Evolutionary conservation across 2,888 invertebrate species (phyloP), one percentile per base, ranked within the genome.

Genomic region (Tupiocoris notatus): DNA sequence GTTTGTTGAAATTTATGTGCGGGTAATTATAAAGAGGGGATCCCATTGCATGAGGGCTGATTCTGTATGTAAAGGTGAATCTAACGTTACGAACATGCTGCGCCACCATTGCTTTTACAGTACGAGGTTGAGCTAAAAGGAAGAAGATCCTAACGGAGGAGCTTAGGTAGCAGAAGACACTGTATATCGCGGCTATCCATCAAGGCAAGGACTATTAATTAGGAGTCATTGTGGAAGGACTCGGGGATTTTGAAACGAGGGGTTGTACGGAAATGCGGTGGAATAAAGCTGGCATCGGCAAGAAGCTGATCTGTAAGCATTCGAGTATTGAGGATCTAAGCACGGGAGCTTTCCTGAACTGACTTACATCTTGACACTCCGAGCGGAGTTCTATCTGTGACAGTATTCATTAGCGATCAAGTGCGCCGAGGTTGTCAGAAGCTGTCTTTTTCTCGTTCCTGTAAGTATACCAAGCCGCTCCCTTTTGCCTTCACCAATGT

Each of bases 161-260:
- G 70, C 58, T 58, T 24, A 25, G 70, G 58, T 70, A 59, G 70
- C 70, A 70, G 59, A 70, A 59, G 70, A 70, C 70, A 70, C 61
- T 17, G 70, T 70, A 70, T 39, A 70, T 70, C 70, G 57, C 9
- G 61, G 59, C 70, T 57, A 70, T 59, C 70, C 70, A 59, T 70
- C 70, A 70, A 24, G 59, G 23, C 59, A 61, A 70, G 68, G 59
- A 23, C 70, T 59, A 70, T 70, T 70, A 70, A 70, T 70, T 70
- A 70, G 70, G 59, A 58, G 70, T 70, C 70, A 70, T 70, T 70
- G 70, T 70, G 70, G 39, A 39, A 39, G 39, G 39, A 39, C 39
- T 7, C 39, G 39, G 39, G 12, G 39, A 12, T 7, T 39, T 39
- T 39, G 6, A 12, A 39, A 39, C 39, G 39, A 39, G 12, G 39